Conservation (phyloP, 2,888 invertebrate species). For the Bugula neritina region DNA sequence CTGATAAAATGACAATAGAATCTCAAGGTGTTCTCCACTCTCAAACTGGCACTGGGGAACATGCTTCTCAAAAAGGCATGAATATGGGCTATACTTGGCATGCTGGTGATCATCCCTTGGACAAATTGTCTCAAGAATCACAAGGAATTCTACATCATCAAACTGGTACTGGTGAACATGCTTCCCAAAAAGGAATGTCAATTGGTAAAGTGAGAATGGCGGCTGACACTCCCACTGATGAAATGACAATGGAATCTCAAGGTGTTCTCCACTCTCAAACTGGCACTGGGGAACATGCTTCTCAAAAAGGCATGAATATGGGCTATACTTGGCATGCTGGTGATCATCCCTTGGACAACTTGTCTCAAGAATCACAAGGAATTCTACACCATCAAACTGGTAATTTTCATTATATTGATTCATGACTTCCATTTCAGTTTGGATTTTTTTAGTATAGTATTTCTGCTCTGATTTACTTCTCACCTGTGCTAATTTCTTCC, state of each 20-base stretch:
- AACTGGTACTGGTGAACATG: background rate
- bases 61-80: slow-evolving; percentile 14
- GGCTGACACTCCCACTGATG: background rate
- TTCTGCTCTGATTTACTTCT: too few species aligned
- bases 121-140: background rate
- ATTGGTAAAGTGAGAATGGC: background rate
- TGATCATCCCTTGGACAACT: background rate
- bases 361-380: background rate
- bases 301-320: slow-evolving; percentile 15
- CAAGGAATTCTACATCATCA: slow-evolving; percentile 1
- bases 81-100: background rate
- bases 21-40: background rate
- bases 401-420: too few species aligned
- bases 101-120: background rate
- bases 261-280: slow-evolving; percentile 16
- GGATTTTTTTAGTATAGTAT: too few species aligned
- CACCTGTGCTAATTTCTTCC: too few species aligned
- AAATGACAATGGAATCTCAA: slow-evolving; percentile 4
- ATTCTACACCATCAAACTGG: slow-evolving; percentile 10
- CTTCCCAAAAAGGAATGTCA: slow-evolving; percentile 17
- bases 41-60: background rate
- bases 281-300: background rate
- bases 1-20: background rate
- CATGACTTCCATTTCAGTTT: too few species aligned
- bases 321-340: background rate